These are phyloP conservation scores for Zaprionus kolodkinae DNA, from an alignment of 1,140 invertebrate genomes.

Conservation along the genomic window DNA sequence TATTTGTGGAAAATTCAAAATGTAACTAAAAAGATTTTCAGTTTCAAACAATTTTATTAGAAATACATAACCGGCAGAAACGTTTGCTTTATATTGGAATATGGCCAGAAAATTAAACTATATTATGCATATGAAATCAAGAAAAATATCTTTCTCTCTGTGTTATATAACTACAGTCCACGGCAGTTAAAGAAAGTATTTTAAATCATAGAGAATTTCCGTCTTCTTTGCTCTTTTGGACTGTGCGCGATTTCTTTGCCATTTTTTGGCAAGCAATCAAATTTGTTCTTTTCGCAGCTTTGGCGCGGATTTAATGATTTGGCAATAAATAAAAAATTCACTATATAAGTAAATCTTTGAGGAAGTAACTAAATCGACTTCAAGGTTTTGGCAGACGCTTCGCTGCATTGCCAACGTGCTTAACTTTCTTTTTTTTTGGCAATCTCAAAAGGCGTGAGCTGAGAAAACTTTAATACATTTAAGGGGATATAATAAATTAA, in stretches of 20 bases:
- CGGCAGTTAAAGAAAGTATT: neutral
- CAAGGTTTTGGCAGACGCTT: neutral
- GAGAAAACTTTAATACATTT: neutral
- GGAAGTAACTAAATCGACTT: neutral
- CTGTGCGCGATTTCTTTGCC: neutral
- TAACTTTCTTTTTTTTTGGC: neutral
- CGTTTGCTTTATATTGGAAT: neutral
- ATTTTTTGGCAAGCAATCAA: slow-evolving; percentile 14
- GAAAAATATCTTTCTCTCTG: neutral
- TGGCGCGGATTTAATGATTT: slow-evolving; percentile 3
- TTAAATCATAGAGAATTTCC: neutral
- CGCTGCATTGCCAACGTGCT: neutral
- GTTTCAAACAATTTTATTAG: no score
- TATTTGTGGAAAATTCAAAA: neutral
- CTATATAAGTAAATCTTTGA: neutral
- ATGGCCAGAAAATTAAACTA: neutral
- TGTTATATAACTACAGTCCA: neutral
- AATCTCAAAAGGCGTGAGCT: neutral
- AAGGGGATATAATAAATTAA: neutral
- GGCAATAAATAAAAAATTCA: neutral
- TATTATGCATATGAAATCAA: neutral
- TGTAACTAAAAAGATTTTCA: no score
- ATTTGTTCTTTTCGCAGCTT: neutral
- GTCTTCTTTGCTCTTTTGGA: neutral
- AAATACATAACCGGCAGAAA: no score